These are phyloP conservation scores for Cephus pygmeus DNA, from an alignment of 2,888 invertebrate species.

Conservation along the genomic window DNA sequence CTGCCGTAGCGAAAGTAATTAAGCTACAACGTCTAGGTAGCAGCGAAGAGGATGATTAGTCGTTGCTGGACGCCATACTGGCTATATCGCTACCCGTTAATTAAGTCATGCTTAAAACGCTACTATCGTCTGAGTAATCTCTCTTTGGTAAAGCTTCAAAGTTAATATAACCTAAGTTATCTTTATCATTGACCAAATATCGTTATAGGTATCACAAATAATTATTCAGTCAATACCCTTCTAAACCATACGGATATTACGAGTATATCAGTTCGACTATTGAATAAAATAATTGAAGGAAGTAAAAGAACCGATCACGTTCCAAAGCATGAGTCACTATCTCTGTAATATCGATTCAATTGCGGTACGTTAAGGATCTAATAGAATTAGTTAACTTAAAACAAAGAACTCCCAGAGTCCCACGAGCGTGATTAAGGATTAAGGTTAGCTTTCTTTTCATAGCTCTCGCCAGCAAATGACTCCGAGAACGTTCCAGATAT, in stretches of 20 bases:
- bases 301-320: too few relatives aligned
- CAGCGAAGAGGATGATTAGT: background rate
- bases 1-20: background rate
- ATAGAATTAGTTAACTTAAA: background rate
- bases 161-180: background rate
- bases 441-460: background rate
- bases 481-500: background rate
- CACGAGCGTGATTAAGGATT: background rate
- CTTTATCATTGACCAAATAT: too few relatives aligned
- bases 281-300: background rate
- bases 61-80: background rate
- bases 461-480: background rate
- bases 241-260: background rate
- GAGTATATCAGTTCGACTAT: background rate
- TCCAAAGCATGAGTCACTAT: too few relatives aligned
- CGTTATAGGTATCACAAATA: too few relatives aligned
- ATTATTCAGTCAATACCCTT: too few relatives aligned
- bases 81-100: background rate
- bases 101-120: background rate
- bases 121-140: background rate
- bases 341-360: too few relatives aligned
- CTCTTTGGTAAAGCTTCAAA: background rate
- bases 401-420: background rate
- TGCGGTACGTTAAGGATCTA: background rate
- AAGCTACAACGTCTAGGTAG: background rate